Evolutionary conservation across 2,113 vertebrate genomes (phyloP), one percentile per base, ranked within the genome.

Genomic region (Corapipo altera): DNA sequence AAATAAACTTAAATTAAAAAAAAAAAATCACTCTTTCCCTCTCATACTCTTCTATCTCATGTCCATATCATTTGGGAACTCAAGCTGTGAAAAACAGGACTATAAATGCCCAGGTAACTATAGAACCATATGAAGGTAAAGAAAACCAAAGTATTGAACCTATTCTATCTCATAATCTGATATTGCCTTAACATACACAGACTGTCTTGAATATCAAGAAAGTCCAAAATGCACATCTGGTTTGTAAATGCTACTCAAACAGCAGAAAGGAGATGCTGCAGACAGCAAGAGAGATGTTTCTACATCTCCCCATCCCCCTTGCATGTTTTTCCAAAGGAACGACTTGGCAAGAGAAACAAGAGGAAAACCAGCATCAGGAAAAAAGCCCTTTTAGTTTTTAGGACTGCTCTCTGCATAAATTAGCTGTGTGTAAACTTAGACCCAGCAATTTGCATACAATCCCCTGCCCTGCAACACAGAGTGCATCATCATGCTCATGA

Each of bases 1-100:
- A 96, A 80, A 91, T 89, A 85, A 90, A 85, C 5, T 52, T n/a
- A 82, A 72, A 46, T 14, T 7, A 77, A 20, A 30, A 59, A 72
- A 89, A 8, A 85, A 85, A 94, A 85, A 85, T 48, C 35, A 82
- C 21, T 12, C 30, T 85, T 89, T 87, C 16, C 7, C 15, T 86
- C 20, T 55, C 7, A 0, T 35, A 20, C 15, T 67, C 13, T 72
- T 64, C 13, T 67, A 12, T 67, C 24, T 72, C 13, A 23, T 35
- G 11, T 43, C 39, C 1, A 0, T 67, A 15, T 84, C 12, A 59
- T 81, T 71, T 71, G 16, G 32, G 27, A 78, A 58, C 11, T 37
- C 57, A 14, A 55, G 21, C 33, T 82, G 79, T 61, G 20, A 83
- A 72, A 74, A 75, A 19, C 26, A 87, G 41, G 78, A 17, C 28